phyloP scores from a whole-genome alignment of 2,113 vertebrate species.

The Turnix velox region DNA sequence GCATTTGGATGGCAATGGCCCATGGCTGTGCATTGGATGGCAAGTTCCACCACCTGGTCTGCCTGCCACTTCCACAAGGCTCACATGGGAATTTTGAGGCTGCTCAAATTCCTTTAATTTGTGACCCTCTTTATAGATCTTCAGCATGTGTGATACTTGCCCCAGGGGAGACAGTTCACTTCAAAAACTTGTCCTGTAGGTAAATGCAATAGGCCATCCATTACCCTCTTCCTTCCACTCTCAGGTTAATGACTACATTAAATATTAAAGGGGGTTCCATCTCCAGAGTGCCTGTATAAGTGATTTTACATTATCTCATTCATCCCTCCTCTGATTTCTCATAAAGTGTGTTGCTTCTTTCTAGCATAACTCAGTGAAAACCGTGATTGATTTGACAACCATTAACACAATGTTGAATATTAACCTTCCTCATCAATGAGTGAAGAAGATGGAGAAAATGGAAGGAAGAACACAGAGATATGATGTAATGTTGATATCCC shows the following conservation, averaged over 20 bases:
- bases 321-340: slow-evolving; percentile 72
- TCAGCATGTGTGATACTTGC: slow-evolving; percentile 43
- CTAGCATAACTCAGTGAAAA: slow-evolving; percentile 71
- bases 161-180: slow-evolving; percentile 57
- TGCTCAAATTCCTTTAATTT: slow-evolving; percentile 59
- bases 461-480: neutral
- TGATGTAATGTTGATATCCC: neutral
- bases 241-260: slow-evolving; percentile 80
- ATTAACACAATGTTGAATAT: slow-evolving; percentile 71
- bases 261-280: slow-evolving; percentile 74
- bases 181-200: slow-evolving; percentile 57
- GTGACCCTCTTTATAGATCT: slow-evolving; percentile 70
- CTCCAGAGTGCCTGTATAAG: slow-evolving; percentile 70
- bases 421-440: slow-evolving; percentile 59
- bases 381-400: slow-evolving; percentile 73
- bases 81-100: slow-evolving; percentile 43
- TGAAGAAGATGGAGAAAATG: neutral
- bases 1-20: slow-evolving; percentile 33
- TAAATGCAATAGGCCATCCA: slow-evolving; percentile 67
- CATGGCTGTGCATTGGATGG: neutral
- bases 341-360: slow-evolving; percentile 72
- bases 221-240: slow-evolving; percentile 64
- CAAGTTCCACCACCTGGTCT: neutral
- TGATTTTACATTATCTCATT: slow-evolving; percentile 78
- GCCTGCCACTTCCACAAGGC: neutral